Base-by-base conservation (phyloP, 2,888 invertebrate genomes). In the Amiota minor region DNA sequence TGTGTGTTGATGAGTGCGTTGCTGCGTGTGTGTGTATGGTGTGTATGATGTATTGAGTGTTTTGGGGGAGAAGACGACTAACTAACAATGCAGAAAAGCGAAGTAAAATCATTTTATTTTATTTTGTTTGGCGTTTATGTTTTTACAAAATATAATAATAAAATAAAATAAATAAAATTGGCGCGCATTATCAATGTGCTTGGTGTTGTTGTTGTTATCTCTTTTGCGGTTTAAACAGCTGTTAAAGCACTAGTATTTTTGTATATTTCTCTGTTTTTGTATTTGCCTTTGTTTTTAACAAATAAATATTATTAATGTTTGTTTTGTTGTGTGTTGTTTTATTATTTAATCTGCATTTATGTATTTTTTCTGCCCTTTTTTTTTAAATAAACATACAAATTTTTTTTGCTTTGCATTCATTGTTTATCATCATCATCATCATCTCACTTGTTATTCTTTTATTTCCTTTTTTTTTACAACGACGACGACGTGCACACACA, bases 181-280 rank as follows among this genome's bases (percentile, higher is more conserved):
- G 16, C 53, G 53, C 53, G 3, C 16, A 18, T 11, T 46, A 47
- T 12, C 16, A 65, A 47, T 65, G 16, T 65, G 10, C n/a, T 75
- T 71, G 67, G 75, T 78, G 75, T 77, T 75, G 74, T 72, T 65
- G 53, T 65, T 77, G 72, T 73, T 73, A 78, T 74, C 74, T 73
- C 71, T 72, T 74, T 76, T 75, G 78, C 61, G 55, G 69, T 55
- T 77, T 47, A 47, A 65, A 65, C 65, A 65, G 65, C 65, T 65
- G 65, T 65, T 74, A 75, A 76, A 75, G 74, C 68, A 75, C n/a
- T n/a, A n/a, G n/a, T 35, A 35, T 6, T 20, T 59, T 18, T 59
- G 18, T 65, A 20, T 47, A 16, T 75, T 76, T 47, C 70, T 45
- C 74, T 77, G n/a, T n/a, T 75, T 70, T 72, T 75, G 76, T 76